Percentiles rank a stretch among this genome's conserved stretches.
Evolutionary conservation across 2,113 vertebrate genomes (phyloP).

Genomic region (Alexandromys fortis): DNA sequence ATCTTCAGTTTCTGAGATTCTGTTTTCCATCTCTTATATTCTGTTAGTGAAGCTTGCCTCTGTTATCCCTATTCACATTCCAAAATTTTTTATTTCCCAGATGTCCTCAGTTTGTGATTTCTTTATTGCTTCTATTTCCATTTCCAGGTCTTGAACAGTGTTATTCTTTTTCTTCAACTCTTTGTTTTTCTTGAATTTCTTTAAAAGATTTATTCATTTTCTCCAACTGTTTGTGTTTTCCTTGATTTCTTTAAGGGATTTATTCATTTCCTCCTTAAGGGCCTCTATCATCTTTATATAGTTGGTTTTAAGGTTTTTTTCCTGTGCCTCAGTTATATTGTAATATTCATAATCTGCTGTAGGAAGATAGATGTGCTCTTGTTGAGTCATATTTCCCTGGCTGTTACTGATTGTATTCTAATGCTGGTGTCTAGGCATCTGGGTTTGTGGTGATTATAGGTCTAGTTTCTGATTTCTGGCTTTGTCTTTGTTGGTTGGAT

Average conservation of each 20-base stretch:
- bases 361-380: neutral
- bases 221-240: neutral
- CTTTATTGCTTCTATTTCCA: neutral
- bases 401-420: neutral
- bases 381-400: neutral
- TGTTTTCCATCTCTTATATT: neutral
- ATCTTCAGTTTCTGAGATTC: neutral
- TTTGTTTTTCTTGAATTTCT: neutral
- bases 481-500: neutral
- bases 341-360: neutral
- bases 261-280: neutral
- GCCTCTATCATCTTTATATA: neutral
- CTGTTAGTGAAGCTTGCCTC: neutral
- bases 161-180: neutral
- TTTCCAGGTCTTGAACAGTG: neutral
- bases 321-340: neutral
- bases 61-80: neutral
- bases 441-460: neutral
- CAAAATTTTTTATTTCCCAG: neutral
- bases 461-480: neutral
- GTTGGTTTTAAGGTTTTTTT: neutral
- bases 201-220: neutral
- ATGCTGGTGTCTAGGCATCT: neutral
- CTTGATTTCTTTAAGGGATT: neutral
- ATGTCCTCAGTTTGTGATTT: neutral